phyloP scores from a whole-genome alignment of 2,797 vertebrate species.

The Siniperca obscura region DNA sequence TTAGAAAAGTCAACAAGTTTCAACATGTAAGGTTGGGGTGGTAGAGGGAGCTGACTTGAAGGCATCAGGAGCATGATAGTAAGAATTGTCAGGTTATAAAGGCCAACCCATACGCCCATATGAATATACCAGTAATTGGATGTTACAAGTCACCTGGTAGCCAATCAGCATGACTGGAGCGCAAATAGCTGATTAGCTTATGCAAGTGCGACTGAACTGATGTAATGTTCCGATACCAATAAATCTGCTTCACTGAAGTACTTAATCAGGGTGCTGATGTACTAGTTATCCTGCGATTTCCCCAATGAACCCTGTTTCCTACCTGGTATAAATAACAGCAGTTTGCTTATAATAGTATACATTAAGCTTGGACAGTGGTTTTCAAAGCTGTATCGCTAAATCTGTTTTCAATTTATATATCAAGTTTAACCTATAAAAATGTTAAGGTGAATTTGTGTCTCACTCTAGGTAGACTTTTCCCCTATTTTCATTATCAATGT shows the following conservation, averaged over 20 bases:
- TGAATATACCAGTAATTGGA: too few species aligned
- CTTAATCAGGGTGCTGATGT: not conserved
- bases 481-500: not conserved
- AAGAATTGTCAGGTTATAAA: not conserved
- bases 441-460: not conserved
- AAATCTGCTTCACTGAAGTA: not conserved
- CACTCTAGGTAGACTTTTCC: constrained; percentile 2
- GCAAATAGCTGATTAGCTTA: not conserved
- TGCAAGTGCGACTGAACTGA: not conserved
- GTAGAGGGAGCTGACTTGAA: not conserved
- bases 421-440: not conserved
- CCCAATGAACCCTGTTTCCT: not conserved
- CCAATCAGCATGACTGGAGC: not conserved
- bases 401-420: not conserved
- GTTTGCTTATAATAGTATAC: not conserved
- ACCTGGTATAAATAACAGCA: not conserved
- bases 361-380: not conserved
- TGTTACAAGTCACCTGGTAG: not conserved
- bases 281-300: not conserved
- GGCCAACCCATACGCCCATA: not conserved
- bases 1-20: not conserved
- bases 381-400: not conserved
- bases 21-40: not conserved
- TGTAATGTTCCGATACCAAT: not conserved
- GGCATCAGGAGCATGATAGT: not conserved